Percentiles rank a stretch among this genome's conserved stretches.
phyloP scores from a whole-genome alignment of 2,113 vertebrate species.

The Saguinus midas region DNA sequence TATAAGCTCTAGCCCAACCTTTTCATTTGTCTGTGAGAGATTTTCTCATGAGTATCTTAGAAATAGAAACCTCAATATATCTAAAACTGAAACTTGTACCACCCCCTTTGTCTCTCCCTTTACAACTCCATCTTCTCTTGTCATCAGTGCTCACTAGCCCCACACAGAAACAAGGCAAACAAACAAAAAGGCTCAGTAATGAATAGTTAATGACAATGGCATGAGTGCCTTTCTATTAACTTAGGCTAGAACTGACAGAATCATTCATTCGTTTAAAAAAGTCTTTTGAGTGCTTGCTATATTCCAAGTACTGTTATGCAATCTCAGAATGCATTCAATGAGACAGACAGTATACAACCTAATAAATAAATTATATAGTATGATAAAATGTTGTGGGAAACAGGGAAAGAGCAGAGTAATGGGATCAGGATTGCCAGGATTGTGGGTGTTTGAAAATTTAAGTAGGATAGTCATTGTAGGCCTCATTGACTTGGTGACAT shows the following conservation, averaged over 20 bases:
- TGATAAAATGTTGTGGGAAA: neutral
- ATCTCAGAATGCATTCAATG: neutral
- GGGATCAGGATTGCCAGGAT: neutral
- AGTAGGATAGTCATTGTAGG: neutral
- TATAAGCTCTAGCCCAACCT: neutral
- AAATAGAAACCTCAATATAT: neutral
- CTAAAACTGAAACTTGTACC: neutral
- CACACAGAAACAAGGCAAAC: neutral
- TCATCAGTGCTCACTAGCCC: neutral
- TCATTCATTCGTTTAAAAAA: neutral
- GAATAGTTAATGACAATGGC: neutral
- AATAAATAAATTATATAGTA: neutral
- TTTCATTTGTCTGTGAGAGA: neutral
- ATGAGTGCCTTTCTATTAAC: neutral
- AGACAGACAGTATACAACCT: neutral
- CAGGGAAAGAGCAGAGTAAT: neutral
- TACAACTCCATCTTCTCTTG: neutral
- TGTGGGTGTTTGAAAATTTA: neutral
- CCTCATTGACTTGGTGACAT: neutral
- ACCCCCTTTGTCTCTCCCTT: neutral
- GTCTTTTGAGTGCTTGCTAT: neutral
- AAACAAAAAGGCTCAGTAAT: neutral
- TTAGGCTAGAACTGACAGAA: neutral
- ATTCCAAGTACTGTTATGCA: neutral
- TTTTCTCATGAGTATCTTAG: constrained; percentile 12